These are phyloP conservation scores for Pollachius pollachius DNA, from an alignment of 2,113 vertebrate species.

Conservation along the genomic window DNA sequence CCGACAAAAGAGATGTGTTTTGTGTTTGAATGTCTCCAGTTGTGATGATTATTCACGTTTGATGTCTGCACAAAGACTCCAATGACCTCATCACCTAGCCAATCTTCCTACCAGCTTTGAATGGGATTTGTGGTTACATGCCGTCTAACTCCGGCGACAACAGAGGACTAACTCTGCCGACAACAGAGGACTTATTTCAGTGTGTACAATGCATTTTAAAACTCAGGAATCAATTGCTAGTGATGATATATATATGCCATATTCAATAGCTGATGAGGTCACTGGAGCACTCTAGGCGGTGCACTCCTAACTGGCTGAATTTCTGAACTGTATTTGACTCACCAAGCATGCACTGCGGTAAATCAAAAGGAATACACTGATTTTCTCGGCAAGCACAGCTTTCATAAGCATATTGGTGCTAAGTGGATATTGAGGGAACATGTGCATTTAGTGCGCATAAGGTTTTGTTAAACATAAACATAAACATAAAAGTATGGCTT, in stretches of 20 bases:
- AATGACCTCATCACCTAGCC: conserved; percentile 14
- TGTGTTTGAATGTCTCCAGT: conserved; percentile 45
- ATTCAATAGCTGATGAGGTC: conserved; percentile 12
- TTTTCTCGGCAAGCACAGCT: not conserved
- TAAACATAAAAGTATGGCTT: not conserved
- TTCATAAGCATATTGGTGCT: not conserved
- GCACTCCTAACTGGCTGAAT: not conserved
- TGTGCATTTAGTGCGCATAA: too few relatives aligned
- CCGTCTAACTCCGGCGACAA: too few relatives aligned
- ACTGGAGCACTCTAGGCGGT: conserved; percentile 1
- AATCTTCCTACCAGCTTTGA: conserved; percentile 19
- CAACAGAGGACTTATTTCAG: too few relatives aligned
- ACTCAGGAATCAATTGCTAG: too few relatives aligned
- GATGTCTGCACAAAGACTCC: not conserved
- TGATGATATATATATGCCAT: too few relatives aligned
- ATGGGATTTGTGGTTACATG: conserved; percentile 13
- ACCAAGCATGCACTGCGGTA: not conserved
- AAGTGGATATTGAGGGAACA: not conserved
- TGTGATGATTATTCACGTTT: conserved; percentile 46
- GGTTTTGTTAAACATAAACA: too few relatives aligned
- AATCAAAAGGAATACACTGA: conserved; percentile 5
- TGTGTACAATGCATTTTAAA: too few relatives aligned
- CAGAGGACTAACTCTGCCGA: too few relatives aligned
- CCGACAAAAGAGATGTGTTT: not conserved
- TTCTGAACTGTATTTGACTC: not conserved